Evolutionary conservation across 2,888 invertebrate species (phyloP).

Genomic region (Euplexia lucipara): DNA sequence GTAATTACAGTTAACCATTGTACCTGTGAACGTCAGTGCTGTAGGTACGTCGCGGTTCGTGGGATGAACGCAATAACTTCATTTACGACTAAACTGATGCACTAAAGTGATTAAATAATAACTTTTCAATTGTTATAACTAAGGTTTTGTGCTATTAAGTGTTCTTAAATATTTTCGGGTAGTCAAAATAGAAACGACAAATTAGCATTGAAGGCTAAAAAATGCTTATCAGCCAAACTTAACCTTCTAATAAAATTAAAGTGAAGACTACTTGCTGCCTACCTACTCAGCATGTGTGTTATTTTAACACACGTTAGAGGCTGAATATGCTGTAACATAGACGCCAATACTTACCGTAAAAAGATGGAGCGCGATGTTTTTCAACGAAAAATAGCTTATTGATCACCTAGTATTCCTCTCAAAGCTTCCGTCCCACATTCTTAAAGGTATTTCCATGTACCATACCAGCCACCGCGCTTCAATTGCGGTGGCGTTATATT

Average conservation of each 20-base stretch:
- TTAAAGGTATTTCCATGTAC: slow-evolving; percentile 58
- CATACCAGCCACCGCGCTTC: slow-evolving; percentile 41
- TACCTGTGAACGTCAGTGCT: slow-evolving; percentile 52
- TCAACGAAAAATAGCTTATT: slow-evolving; percentile 30
- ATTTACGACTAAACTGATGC: slow-evolving; percentile 63
- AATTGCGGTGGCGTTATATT: slow-evolving; percentile 46
- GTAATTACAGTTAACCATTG: slow-evolving; percentile 77
- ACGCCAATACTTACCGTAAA: not conserved
- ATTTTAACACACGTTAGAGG: no score
- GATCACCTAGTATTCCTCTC: slow-evolving; percentile 31
- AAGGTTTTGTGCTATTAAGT: slow-evolving; percentile 10
- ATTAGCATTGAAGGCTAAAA: no score
- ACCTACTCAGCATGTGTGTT: no score
- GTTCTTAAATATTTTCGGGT: not conserved
- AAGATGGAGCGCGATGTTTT: slow-evolving; percentile 3
- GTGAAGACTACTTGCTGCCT: no score
- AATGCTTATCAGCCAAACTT: no score
- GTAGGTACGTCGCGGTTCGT: slow-evolving; percentile 45
- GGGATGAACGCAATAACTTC: slow-evolving; percentile 41
- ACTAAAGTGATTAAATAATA: slow-evolving; percentile 69
- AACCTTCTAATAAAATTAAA: no score
- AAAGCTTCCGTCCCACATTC: slow-evolving; percentile 51
- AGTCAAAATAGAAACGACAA: not conserved
- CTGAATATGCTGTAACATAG: no score
- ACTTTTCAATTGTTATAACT: slow-evolving; percentile 56